Evolutionary conservation across 2,113 vertebrate species (phyloP), one percentile per base, ranked within the genome.

Genomic region (Lampris megalopsis): DNA sequence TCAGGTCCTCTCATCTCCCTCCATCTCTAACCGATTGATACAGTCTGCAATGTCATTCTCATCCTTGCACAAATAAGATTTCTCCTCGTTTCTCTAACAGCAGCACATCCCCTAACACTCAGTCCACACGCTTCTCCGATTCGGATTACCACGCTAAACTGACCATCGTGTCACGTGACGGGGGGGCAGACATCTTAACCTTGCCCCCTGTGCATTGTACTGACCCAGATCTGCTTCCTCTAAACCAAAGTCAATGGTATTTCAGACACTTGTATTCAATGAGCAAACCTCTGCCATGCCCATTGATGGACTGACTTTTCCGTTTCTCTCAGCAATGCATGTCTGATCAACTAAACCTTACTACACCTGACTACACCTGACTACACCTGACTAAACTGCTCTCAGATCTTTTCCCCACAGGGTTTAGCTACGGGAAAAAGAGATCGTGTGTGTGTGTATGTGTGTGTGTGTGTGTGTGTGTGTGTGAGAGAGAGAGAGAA

Each of bases 11-110:
- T 73, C 89, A 91, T 86, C 13, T 37, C 70, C 73, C 62, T 78
- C 59, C 89, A 82, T 88, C 37, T 71, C 77, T 78, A 90, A 89
- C 82, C 81, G 82, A 89, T 93, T 94, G 90, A 93, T 91, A 89
- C 89, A 82, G 92, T 93, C 90, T 94, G 91, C 89, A 92, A 92
- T 92, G 91, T 91, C 91, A 93, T 92, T 93, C 65, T 86, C 88
- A 89, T 86, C 72, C 59, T 58, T 61, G 75, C 64, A 24, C 63
- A 77, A 81, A 73, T 81, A 77, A 80, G 70, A 75, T 61, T 63
- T 62, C 63, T 9, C 13, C 52, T 81, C 73, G 63, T 79, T 67
- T 60, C 45, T 45, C 63, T 73, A 83, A 85, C 60, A 49, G 60
- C 64, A 72, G 64, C 64, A 70, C 73, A 48, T 50, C 35, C 71